Base-by-base conservation (phyloP, 2,888 invertebrate genomes). In the Athalia cordata region DNA sequence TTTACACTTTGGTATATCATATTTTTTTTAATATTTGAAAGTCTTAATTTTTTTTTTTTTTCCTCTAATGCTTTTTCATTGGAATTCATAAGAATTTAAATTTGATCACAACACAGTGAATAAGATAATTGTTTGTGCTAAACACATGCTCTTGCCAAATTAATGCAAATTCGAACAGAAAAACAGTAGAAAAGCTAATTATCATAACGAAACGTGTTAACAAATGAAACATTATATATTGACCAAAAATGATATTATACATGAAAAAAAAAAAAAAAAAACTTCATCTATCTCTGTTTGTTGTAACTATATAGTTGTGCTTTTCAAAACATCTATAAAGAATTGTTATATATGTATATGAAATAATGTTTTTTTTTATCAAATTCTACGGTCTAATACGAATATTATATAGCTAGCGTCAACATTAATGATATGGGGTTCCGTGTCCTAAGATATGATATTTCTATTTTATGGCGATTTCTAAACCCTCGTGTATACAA, bases 61-160 rank as follows among this genome's bases (percentile, higher is more conserved):
- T 4, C 11, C 57, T 15, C 9, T 3, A 55, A 70, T 29, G 6
- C 15, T 52, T 68, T 15, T 68, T 50, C 1, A 50, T 9, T 43
- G 9, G 15, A 8, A 50, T 15, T 52, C 52, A n/a, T 52, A 4
- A 6, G n/a, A 57, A 57, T 7, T 61, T 8, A 15, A 62, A 29
- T 47, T 62, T 50, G 43, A n/a, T 81, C 85, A 85, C 85, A 86
- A 85, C 85, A 86, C 85, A 84, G 84, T 85, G 84, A 87, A 83
- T n/a, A 77, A 77, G 29, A 29, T 29, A 29, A 29, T 29, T 29
- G 29, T 79, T 83, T 80, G 78, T 77, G 83, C 85, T 86, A 85
- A 85, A 82, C 80, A 80, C 87, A 87, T 88, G 87, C 87, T 84
- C 80, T 84, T 85, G 85, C 87, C 79, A 85, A 85, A 84, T 80